phyloP scores from a whole-genome alignment of 1,140 invertebrate species.

The Habropoda laboriosa region DNA sequence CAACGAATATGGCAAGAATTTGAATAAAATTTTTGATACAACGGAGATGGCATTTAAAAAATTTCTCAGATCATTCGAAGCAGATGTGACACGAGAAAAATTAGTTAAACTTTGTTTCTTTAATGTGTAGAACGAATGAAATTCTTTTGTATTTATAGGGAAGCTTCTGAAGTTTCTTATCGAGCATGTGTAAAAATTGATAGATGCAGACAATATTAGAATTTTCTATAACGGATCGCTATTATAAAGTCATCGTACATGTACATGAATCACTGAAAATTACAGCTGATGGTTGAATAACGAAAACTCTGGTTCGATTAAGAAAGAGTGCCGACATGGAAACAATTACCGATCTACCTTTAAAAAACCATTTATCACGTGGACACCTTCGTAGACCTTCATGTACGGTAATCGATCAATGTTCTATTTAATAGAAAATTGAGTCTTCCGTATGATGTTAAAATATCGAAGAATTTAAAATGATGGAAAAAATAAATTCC shows the following conservation, averaged over 20 bases:
- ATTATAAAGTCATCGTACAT: neutral
- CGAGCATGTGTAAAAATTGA: no score
- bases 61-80: no score
- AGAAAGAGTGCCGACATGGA: conserved; percentile 30
- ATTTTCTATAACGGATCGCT: neutral
- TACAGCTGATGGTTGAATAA: neutral
- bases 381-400: conserved; percentile 53
- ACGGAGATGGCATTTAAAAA: no score
- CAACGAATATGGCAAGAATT: no score
- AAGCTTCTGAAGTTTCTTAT: no score
- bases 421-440: conserved; percentile 66
- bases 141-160: no score
- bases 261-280: neutral
- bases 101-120: no score
- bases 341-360: conserved; percentile 57
- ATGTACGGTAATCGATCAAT: conserved; percentile 64
- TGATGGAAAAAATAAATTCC: conserved; percentile 36
- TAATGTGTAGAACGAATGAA: no score
- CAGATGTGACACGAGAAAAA: no score
- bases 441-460: conserved; percentile 40
- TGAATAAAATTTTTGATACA: no score
- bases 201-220: neutral
- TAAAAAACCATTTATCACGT: conserved; percentile 62
- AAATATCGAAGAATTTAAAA: conserved; percentile 37
- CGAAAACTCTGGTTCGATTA: neutral